These are phyloP conservation scores for Gambusia affinis DNA, from an alignment of 2,113 vertebrate genomes.

Conservation along the genomic window DNA sequence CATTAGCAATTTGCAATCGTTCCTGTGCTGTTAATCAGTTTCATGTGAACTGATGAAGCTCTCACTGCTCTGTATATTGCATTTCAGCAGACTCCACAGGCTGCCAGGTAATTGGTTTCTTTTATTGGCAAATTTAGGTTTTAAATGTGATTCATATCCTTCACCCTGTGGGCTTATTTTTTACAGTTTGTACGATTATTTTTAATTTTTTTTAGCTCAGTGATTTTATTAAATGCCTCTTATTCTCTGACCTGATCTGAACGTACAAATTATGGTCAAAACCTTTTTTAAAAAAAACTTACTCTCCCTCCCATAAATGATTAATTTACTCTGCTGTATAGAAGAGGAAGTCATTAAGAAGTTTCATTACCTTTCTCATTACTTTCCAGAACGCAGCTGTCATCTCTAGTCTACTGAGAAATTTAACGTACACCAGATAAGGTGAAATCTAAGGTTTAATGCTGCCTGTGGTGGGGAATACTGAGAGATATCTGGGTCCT, in stretches of 20 bases:
- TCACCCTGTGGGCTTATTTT: slow-evolving; percentile 21
- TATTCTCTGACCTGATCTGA: background rate
- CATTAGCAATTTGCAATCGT: slow-evolving; percentile 48
- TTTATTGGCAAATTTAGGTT: slow-evolving; percentile 44
- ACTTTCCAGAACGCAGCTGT: slow-evolving; percentile 42
- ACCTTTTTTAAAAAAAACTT: slow-evolving; percentile 12
- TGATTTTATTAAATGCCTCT: slow-evolving; percentile 12
- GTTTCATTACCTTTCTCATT: slow-evolving; percentile 54
- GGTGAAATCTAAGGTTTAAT: slow-evolving; percentile 8
- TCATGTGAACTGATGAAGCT: slow-evolving; percentile 43
- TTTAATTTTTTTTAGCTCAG: slow-evolving; percentile 12
- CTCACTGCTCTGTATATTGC: slow-evolving; percentile 40
- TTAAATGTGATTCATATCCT: slow-evolving; percentile 34
- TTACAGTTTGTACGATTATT: background rate
- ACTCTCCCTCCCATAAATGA: slow-evolving; percentile 28
- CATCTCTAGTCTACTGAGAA: slow-evolving; percentile 28
- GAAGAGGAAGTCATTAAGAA: slow-evolving; percentile 44
- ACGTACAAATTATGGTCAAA: slow-evolving; percentile 2
- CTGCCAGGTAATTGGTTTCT: slow-evolving; percentile 53
- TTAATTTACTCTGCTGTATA: slow-evolving; percentile 39
- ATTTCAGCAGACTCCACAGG: slow-evolving; percentile 43
- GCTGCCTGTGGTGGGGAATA: slow-evolving; percentile 15
- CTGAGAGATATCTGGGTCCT: background rate
- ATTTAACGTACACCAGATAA: slow-evolving; percentile 27
- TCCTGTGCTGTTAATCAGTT: slow-evolving; percentile 49